Base-by-base conservation (phyloP, 1,140 invertebrate genomes). In the Tetragonula clypearis region DNA sequence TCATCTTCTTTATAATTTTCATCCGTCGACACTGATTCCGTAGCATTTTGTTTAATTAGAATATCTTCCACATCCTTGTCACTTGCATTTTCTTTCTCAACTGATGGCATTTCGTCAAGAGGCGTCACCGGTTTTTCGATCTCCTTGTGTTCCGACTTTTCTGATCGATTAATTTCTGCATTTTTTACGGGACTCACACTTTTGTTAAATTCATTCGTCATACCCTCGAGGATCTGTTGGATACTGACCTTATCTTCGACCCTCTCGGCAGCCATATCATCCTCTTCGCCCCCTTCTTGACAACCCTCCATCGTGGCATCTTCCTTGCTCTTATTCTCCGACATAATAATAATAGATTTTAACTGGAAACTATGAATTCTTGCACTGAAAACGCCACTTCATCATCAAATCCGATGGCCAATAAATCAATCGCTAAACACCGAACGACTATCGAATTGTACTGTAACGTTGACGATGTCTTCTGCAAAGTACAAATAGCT, bases 201-300 rank as follows among this genome's bases (percentile, higher is more conserved):
- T 91, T 92, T 93, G 81, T 95, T 95, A 84, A 95, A 95, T 84
- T 95, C 94, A 84, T 94, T 95, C 14, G 95, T 95, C 95, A 95
- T 95, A 53, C 94, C 93, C 56, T 94, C 94, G 23, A 95, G 89
- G n/a, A 95, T 95, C 82, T 95, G 92, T 79, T 95, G 92, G 72
- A 95, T 95, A 86, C 93, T 94, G 56, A 94, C 87, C 66, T 93
- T 94, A 77, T 93, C 92, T 55, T 93, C 91, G 71, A 87, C 90
- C 69, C 80, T 89, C 11, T 92, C 91, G 75, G 90, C 89, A 71
- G 85, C 88, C 58, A 92, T 93, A 68, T 92, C 92, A 80, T 93
- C 92, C 79, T 79, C 85, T 76, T 93, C 81, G 71, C 73, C 90
- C 71, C 92, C 92, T 78, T 91, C 89, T 80, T 92, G 92, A 71